Evolutionary conservation across 2,113 vertebrate species (phyloP).

Genomic region (Coracopsis vasa): DNA sequence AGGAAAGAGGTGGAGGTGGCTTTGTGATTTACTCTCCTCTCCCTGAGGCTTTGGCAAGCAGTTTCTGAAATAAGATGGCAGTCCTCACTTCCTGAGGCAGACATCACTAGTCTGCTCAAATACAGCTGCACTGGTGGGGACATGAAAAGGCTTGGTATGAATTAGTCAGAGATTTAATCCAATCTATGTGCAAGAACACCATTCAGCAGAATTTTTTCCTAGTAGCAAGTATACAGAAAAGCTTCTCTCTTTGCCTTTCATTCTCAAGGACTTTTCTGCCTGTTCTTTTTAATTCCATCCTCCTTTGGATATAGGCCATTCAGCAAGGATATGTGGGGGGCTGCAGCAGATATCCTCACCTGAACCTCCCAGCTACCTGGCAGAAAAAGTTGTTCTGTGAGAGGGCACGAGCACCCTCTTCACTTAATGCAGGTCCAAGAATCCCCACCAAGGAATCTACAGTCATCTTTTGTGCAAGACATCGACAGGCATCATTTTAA

Average conservation of each 20-base stretch:
- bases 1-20: not conserved
- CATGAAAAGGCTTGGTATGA: constrained; percentile 32
- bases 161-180: constrained; percentile 48
- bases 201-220: constrained; percentile 38
- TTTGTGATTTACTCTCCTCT: constrained; percentile 2
- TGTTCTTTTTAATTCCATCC: not conserved
- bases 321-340: not conserved
- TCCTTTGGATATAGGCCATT: not conserved
- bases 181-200: not conserved
- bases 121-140: not conserved
- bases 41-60: constrained; percentile 13
- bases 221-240: not conserved
- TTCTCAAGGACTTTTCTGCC: not conserved
- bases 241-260: not conserved
- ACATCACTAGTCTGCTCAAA: not conserved
- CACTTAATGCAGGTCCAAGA: not conserved
- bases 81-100: constrained; percentile 18
- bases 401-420: fast-evolving
- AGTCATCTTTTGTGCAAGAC: not conserved
- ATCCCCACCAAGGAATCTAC: not conserved
- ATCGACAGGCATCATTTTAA: fast-evolving
- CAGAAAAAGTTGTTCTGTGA: not conserved
- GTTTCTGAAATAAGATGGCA: constrained; percentile 10
- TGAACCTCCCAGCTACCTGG: not conserved
- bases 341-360: not conserved